Evolutionary conservation across 2,888 invertebrate species (phyloP).

Genomic region (Calameuta pallipes): DNA sequence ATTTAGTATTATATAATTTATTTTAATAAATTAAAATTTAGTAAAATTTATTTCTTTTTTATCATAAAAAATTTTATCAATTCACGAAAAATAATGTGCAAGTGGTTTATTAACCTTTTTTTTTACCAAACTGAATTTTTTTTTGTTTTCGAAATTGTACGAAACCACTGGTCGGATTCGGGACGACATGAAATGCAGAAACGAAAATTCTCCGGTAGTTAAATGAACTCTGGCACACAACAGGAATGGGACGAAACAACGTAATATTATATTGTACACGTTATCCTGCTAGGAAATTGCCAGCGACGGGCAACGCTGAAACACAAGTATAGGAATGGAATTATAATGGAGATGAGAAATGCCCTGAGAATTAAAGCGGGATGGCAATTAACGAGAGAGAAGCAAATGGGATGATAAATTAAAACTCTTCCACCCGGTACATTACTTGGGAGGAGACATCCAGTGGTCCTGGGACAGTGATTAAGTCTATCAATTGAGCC

Average conservation of each 20-base stretch:
- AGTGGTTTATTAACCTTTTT: no score
- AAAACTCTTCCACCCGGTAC: neutral
- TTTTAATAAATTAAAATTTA: no score
- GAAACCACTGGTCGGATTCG: neutral
- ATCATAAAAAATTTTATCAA: no score
- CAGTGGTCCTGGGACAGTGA: neutral
- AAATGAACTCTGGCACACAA: neutral
- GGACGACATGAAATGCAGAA: neutral
- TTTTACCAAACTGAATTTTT: neutral
- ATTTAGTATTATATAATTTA: no score
- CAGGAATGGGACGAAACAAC: neutral
- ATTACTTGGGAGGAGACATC: neutral
- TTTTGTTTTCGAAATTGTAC: neutral
- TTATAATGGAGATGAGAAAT: neutral
- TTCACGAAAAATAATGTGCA: no score
- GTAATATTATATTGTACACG: neutral
- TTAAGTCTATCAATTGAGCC: neutral
- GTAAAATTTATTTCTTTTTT: no score
- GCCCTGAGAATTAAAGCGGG: neutral
- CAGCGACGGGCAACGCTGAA: neutral
- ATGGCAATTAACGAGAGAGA: neutral
- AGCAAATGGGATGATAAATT: neutral
- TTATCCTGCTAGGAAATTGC: neutral
- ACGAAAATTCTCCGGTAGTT: neutral
- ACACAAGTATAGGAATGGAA: no score